Percentiles rank a stretch among this genome's conserved stretches.
Conservation (phyloP, 2,888 invertebrate genomes). For the Drosophila seclusa region DNA sequence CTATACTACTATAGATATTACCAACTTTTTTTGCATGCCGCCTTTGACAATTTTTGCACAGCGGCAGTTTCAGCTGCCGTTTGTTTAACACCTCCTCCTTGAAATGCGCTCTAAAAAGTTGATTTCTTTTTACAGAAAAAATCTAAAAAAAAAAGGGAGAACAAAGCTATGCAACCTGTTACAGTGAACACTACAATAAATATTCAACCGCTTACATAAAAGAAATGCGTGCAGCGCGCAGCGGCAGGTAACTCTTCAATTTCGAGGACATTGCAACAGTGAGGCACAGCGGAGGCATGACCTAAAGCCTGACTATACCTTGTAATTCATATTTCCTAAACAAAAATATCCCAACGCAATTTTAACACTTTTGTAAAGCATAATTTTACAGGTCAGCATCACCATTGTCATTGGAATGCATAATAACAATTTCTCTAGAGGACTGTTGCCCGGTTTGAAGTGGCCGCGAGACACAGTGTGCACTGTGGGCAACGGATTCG, state of each 20-base stretch:
- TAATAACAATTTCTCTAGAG: conserved; percentile 37
- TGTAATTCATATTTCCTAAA: conserved; percentile 80
- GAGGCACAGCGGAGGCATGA: conserved; percentile 53
- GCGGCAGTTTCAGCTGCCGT: conserved; percentile 66
- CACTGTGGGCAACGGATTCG: conserved; percentile 52
- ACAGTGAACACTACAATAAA: conserved; percentile 32
- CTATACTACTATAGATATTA: neutral
- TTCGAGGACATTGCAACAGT: conserved; percentile 39
- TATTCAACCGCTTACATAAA: conserved; percentile 48
- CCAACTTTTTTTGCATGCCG: conserved; percentile 17
- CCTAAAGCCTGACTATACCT: conserved; percentile 42
- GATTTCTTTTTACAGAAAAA: conserved; percentile 51
- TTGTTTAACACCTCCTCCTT: conserved; percentile 73
- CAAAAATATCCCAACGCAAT: conserved; percentile 68
- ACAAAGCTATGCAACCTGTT: conserved; percentile 48
- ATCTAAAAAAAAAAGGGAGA: conserved; percentile 5
- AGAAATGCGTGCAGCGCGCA: conserved; percentile 46
- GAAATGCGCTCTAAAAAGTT: conserved; percentile 34
- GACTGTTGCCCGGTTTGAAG: conserved; percentile 56
- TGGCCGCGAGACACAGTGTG: conserved; percentile 57
- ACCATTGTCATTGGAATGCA: conserved; percentile 47
- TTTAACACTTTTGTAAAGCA: conserved; percentile 76
- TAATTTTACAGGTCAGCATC: conserved; percentile 62
- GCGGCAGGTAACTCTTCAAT: conserved; percentile 64
- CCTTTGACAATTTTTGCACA: conserved; percentile 60